Conservation (phyloP, 2,797 vertebrate species). For the Amblyopsis hoosieri region DNA sequence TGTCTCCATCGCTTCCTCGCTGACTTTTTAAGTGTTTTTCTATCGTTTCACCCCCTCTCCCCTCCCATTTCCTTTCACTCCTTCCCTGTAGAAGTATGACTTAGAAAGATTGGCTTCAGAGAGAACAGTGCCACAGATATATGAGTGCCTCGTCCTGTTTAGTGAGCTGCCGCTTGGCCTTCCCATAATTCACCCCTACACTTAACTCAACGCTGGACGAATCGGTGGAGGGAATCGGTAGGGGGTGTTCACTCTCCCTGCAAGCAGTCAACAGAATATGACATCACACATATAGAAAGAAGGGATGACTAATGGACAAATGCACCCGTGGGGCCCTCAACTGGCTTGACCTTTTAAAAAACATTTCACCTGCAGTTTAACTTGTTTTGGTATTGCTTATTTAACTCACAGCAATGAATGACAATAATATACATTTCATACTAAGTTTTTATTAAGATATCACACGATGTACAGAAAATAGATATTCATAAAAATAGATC, state of each 20-base stretch:
- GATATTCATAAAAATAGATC: too few relatives aligned
- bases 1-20: constrained; percentile 62
- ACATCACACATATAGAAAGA: background rate
- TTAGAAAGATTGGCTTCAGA: constrained; percentile 74
- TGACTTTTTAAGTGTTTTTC: constrained; percentile 83
- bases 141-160: constrained; percentile 65
- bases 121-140: constrained; percentile 77
- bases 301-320: background rate
- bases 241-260: background rate
- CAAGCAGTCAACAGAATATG: constrained; percentile 9
- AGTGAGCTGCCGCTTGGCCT: constrained; percentile 27
- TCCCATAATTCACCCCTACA: constrained; percentile 24
- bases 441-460: too few relatives aligned
- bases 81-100: constrained; percentile 75
- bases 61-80: too few relatives aligned
- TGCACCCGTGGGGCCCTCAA: background rate
- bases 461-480: too few relatives aligned
- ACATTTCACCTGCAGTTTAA: too few relatives aligned
- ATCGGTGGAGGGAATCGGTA: constrained; percentile 8
- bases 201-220: constrained; percentile 18
- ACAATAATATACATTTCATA: too few relatives aligned
- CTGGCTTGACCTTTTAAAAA: too few relatives aligned
- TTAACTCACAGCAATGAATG: too few relatives aligned
- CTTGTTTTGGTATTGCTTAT: too few relatives aligned
- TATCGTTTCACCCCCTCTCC: constrained; percentile 15